Conservation (phyloP, 2,113 vertebrate genomes). For the Lepisosteus osseus region DNA sequence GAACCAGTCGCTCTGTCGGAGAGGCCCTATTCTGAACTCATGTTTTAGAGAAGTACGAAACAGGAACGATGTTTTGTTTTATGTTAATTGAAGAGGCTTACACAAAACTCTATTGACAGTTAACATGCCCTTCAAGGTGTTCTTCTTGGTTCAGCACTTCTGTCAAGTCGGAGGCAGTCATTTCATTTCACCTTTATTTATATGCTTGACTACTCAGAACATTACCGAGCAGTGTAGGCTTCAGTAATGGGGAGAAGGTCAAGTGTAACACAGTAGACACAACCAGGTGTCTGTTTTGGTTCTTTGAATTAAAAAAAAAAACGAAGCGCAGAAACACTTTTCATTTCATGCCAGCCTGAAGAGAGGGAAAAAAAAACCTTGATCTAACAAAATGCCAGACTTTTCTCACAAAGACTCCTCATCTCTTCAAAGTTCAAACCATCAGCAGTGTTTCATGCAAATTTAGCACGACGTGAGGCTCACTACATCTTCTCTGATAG, state of each 20-base stretch:
- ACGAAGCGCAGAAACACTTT: no score
- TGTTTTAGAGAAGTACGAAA: slow-evolving; percentile 24
- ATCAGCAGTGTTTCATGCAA: no score
- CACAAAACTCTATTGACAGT: slow-evolving; percentile 74
- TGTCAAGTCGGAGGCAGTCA: slow-evolving; percentile 90
- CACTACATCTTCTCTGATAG: no score
- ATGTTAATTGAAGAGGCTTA: slow-evolving; percentile 72
- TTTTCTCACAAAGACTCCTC: no score
- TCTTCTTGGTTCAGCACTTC: slow-evolving; percentile 96
- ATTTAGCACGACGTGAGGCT: no score
- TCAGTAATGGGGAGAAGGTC: slow-evolving; percentile 54
- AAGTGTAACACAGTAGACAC: slow-evolving; percentile 41
- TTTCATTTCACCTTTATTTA: slow-evolving; percentile 93
- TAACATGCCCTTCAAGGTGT: slow-evolving; percentile 79
- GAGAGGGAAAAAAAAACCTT: no score
- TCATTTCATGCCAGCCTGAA: no score
- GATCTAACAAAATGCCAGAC: no score
- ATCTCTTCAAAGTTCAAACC: no score
- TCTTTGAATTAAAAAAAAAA: no score
- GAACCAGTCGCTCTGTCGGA: not conserved
- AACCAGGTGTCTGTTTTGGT: slow-evolving; percentile 44
- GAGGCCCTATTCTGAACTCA: not conserved
- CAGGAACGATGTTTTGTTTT: slow-evolving; percentile 65
- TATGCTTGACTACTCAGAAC: slow-evolving; percentile 93
- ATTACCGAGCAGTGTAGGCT: slow-evolving; percentile 67